Evolutionary conservation across 2,797 vertebrate genomes (phyloP), one percentile per base, ranked within the genome.

Genomic region (Urocyon cinereoargenteus): DNA sequence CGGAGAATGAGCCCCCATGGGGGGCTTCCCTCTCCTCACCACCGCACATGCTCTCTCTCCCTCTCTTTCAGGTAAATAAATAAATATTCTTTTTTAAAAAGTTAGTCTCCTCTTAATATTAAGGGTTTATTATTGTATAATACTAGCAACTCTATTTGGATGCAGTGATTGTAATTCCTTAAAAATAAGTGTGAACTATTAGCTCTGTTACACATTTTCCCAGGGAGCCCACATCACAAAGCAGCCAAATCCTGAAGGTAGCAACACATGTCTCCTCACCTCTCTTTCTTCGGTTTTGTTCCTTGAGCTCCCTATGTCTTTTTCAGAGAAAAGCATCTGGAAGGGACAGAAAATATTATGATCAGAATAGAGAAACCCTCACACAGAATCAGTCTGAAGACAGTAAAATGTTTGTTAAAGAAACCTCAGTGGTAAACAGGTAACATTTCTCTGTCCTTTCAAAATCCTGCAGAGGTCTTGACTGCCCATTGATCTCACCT

Each of bases 251-350:
- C 12, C 4, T 18, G 61, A 49, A 40, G 31, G 1, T 28, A 45
- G 1, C 28, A 49, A 59, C 40, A 49, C 53, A 8, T 2, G 53
- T 70, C 45, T 84, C 86, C 31, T 22, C 19, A 88, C 90, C 86
- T 93, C 64, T 57, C 94, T 40, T 40, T 51, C 93, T 86, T 91
- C 90, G 18, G 13, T 57, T 40, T 82, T 94, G 49, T 21, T 34
- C 75, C 22, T 78, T 61, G 93, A 83, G 24, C 2, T 66, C 66
- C 36, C 86, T 14, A 22, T 79, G 9, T 93, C 96, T 92, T 95
- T 93, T 88, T 96, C 96, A 89, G 79, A 84, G 31, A 61, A 62
- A 75, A 96, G 84, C 24, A 92, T 70, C 93, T 98, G 21, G 10
- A 51, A 64, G 51, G 53, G 14, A 96, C 34, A 86, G 24, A 86